Evolutionary conservation across 2,888 invertebrate genomes (phyloP).

Genomic region (Oscheius onirici): DNA sequence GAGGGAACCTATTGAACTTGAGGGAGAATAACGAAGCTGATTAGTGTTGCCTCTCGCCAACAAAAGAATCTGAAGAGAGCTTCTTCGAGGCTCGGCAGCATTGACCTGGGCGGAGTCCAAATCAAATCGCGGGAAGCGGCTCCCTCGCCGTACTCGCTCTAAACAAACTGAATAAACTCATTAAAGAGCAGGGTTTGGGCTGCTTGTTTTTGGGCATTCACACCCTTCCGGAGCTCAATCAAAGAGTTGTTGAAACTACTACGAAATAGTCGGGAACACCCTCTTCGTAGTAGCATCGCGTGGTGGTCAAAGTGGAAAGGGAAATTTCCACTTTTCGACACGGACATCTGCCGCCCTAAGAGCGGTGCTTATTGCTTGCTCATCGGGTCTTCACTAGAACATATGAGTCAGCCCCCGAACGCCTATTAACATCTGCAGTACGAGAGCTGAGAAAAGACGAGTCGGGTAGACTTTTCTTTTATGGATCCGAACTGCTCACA

Average conservation of each 20-base stretch:
- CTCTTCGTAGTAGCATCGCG: neutral
- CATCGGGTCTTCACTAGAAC: conserved; percentile 28
- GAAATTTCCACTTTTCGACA: conserved; percentile 31
- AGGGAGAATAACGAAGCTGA: too few species aligned
- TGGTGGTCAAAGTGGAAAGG: conserved; percentile 4
- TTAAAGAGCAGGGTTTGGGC: conserved; percentile 16
- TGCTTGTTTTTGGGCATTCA: conserved; percentile 34
- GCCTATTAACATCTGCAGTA: too few species aligned
- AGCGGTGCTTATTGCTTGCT: conserved; percentile 13
- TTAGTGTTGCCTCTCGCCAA: too few species aligned
- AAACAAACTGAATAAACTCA: conserved; percentile 35
- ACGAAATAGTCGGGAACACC: neutral
- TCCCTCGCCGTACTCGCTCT: conserved; percentile 14
- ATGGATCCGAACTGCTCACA: too few species aligned
- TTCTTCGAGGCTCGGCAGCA: neutral
- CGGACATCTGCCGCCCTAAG: conserved; percentile 24
- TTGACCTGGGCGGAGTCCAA: conserved; percentile 30
- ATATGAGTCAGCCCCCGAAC: conserved; percentile 13
- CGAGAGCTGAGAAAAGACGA: too few species aligned
- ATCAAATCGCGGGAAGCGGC: conserved; percentile 30
- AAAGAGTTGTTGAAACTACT: neutral
- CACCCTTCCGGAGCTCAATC: neutral
- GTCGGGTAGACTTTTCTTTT: too few species aligned
- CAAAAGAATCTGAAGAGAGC: neutral
- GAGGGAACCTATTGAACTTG: too few species aligned